Conservation (phyloP, 1,140 invertebrate species). For the Heterodera schachtii region DNA sequence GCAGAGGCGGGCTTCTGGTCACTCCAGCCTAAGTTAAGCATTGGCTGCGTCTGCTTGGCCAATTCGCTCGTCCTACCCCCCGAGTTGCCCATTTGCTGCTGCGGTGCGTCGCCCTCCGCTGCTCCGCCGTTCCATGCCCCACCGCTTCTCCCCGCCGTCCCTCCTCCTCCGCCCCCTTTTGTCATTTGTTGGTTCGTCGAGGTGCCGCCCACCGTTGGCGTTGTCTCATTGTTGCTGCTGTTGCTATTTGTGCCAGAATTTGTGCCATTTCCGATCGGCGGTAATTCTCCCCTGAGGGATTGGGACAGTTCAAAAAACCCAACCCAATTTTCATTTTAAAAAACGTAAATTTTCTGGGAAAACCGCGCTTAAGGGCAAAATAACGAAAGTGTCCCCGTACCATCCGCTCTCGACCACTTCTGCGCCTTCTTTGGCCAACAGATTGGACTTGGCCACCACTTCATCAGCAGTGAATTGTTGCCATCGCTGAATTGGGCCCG, state of each 20-base stretch:
- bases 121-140: slow-evolving; percentile 6
- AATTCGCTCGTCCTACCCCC: not conserved
- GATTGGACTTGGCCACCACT: slow-evolving; percentile 17
- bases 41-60: not conserved
- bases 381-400: not conserved
- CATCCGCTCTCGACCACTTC: slow-evolving; percentile 13
- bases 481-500: slow-evolving; percentile 30
- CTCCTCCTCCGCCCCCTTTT: not conserved
- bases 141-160: not conserved
- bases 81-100: not conserved
- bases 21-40: not conserved
- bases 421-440: slow-evolving; percentile 21
- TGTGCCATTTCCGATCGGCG: slow-evolving; percentile 10
- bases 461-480: slow-evolving; percentile 31
- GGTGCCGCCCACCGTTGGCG: not conserved
- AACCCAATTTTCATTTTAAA: too few species aligned
- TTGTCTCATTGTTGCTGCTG: slow-evolving; percentile 8
- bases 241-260: slow-evolving; percentile 8
- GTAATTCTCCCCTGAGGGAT: slow-evolving; percentile 25
- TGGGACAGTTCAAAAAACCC: not conserved
- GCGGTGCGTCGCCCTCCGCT: not conserved
- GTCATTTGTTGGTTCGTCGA: slow-evolving; percentile 5
- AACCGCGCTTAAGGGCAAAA: not conserved
- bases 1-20: not conserved
- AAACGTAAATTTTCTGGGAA: not conserved